These are phyloP conservation scores for Anableps anableps DNA, from an alignment of 2,797 vertebrate genomes.

Conservation along the genomic window DNA sequence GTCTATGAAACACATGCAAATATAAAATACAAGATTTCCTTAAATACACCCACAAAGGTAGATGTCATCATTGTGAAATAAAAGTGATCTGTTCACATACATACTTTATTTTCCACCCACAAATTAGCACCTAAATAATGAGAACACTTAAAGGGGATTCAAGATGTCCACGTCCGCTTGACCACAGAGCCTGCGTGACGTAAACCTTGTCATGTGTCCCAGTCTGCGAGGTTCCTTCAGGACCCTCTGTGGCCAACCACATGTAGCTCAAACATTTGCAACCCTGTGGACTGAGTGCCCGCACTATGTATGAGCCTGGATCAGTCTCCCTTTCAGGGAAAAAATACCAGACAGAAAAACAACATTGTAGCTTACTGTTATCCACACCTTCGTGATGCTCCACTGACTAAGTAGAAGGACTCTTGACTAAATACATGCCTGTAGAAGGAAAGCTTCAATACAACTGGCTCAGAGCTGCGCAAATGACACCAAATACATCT, in stretches of 20 bases:
- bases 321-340: slow-evolving; percentile 4
- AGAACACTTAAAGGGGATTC: slow-evolving; percentile 1
- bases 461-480: not conserved
- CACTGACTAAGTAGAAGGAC: slow-evolving; percentile 5
- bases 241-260: slow-evolving; percentile 6
- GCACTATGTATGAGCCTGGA: slow-evolving; percentile 3
- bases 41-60: slow-evolving; percentile 7
- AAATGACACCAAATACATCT: not conserved
- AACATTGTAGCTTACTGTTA: not conserved
- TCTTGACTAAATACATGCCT: not conserved
- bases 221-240: slow-evolving; percentile 6
- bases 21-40: slow-evolving; percentile 13
- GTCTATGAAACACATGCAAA: slow-evolving; percentile 24
- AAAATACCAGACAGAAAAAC: slow-evolving; percentile 12
- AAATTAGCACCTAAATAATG: not conserved
- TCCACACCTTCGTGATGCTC: not conserved
- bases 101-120: not conserved
- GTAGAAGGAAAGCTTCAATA: not conserved
- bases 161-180: not conserved
- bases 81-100: not conserved
- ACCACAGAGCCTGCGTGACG: slow-evolving; percentile 1
- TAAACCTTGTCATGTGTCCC: slow-evolving; percentile 10
- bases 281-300: slow-evolving; percentile 5
- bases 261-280: slow-evolving; percentile 12
- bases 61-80: not conserved